Conservation (phyloP, 2,888 invertebrate species). For the Coelopa pilipes region DNA sequence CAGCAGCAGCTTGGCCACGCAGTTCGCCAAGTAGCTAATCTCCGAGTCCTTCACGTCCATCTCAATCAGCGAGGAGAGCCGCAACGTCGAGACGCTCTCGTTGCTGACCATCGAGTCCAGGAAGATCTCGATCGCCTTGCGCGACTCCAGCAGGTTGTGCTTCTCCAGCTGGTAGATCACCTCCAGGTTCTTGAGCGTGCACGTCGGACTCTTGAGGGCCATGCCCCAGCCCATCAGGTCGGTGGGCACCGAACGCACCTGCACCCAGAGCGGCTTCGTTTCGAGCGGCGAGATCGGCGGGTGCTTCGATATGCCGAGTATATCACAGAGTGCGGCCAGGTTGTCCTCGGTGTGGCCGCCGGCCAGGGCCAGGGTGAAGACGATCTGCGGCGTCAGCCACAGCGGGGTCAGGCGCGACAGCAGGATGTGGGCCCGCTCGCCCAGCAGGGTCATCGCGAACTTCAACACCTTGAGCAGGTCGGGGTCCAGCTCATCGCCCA, state of each 20-base stretch:
- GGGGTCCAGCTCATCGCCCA: constrained; percentile 67
- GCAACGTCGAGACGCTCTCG: constrained; percentile 69
- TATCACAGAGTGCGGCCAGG: constrained; percentile 69
- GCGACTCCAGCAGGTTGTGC: constrained; percentile 57
- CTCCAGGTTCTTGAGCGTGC: constrained; percentile 68
- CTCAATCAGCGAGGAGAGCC: constrained; percentile 69
- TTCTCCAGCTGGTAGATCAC: constrained; percentile 69
- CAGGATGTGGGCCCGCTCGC: constrained; percentile 68
- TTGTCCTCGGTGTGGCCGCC: constrained; percentile 70
- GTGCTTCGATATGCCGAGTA: constrained; percentile 67
- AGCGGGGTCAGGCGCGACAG: constrained; percentile 69
- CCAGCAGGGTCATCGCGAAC: constrained; percentile 69
- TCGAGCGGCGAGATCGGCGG: constrained; percentile 65
- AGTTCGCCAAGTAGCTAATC: constrained; percentile 67
- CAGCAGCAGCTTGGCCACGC: constrained; percentile 66
- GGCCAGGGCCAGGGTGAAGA: constrained; percentile 69
- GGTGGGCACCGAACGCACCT: constrained; percentile 67
- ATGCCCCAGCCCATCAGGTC: constrained; percentile 70
- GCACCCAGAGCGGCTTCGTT: constrained; percentile 57
- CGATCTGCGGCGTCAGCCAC: constrained; percentile 69
- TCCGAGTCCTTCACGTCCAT: constrained; percentile 69
- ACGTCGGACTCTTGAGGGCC: constrained; percentile 67
- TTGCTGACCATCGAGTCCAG: constrained; percentile 68
- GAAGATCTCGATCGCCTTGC: constrained; percentile 67
- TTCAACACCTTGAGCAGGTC: constrained; percentile 66